Evolutionary conservation across 2,113 vertebrate species (phyloP).

Genomic region (Tympanuchus pallidicinctus): DNA sequence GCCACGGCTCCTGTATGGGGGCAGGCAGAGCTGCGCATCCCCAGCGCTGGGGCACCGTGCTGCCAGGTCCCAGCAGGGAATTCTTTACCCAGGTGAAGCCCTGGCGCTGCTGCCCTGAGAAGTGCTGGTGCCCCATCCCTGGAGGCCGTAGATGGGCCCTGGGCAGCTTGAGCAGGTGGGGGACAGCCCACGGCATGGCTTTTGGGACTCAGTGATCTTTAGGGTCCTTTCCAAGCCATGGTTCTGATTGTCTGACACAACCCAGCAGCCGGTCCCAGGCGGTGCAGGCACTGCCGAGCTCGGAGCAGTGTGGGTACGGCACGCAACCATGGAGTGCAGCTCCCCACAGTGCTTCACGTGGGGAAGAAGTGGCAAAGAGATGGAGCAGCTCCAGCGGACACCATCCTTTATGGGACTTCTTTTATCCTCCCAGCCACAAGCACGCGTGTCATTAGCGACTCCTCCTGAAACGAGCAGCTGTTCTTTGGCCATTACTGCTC

Average conservation of each 20-base stretch:
- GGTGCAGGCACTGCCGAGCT: neutral
- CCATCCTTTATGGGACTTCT: neutral
- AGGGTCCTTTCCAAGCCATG: neutral
- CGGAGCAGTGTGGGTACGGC: neutral
- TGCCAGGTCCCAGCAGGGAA: neutral
- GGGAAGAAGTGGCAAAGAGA: neutral
- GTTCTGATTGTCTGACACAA: neutral
- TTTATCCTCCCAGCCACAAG: neutral
- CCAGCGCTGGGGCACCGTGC: neutral
- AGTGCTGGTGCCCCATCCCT: no score
- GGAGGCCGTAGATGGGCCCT: no score
- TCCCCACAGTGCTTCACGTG: neutral
- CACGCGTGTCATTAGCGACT: neutral
- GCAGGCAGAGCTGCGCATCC: neutral
- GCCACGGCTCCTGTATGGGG: neutral
- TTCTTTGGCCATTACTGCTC: constrained; percentile 36
- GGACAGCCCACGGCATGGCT: neutral
- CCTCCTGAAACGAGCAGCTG: constrained; percentile 42
- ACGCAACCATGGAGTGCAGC: neutral
- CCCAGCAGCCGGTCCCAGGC: neutral
- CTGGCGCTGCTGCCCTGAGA: no score
- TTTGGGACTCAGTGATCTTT: neutral
- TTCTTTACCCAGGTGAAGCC: neutral
- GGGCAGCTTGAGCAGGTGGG: no score
- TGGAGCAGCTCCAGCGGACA: neutral